Evolutionary conservation across 2,888 invertebrate genomes (phyloP).

Genomic region (Drosophila parthenogenetica): DNA sequence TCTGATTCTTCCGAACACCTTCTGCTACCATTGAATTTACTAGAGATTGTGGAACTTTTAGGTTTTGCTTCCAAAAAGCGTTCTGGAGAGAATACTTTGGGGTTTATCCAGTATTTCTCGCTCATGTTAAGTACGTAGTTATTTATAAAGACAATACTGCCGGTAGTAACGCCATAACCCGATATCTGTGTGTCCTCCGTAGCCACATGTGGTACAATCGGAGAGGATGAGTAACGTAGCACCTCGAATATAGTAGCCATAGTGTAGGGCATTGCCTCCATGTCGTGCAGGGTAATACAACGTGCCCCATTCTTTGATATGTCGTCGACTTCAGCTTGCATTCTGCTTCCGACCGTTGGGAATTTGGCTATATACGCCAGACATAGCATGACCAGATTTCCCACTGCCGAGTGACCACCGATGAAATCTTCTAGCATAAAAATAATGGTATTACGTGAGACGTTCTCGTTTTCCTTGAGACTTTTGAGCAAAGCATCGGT

Average conservation of each 20-base stretch:
- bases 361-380: constrained; percentile 89
- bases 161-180: constrained; percentile 90
- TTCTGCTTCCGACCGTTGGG: constrained; percentile 88
- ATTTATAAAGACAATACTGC: constrained; percentile 93
- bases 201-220: constrained; percentile 95
- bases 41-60: not conserved
- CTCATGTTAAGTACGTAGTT: constrained; percentile 93
- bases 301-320: constrained; percentile 86
- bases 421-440: constrained; percentile 94
- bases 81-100: constrained; percentile 90
- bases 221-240: constrained; percentile 92
- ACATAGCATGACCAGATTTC: constrained; percentile 92
- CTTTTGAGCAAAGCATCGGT: constrained; percentile 92
- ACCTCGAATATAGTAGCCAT: constrained; percentile 93
- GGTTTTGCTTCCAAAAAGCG: constrained; percentile 88
- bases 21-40: constrained; percentile 36
- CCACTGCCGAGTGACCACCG: constrained; percentile 95
- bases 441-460: constrained; percentile 92
- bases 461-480: constrained; percentile 87
- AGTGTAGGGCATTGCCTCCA: constrained; percentile 90
- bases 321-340: constrained; percentile 89
- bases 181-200: constrained; percentile 90
- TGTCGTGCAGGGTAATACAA: constrained; percentile 88
- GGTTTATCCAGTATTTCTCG: constrained; percentile 90
- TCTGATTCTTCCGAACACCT: constrained; percentile 86